Evolutionary conservation across 1,140 invertebrate species (phyloP).

Genomic region (Drosophila carrolli): DNA sequence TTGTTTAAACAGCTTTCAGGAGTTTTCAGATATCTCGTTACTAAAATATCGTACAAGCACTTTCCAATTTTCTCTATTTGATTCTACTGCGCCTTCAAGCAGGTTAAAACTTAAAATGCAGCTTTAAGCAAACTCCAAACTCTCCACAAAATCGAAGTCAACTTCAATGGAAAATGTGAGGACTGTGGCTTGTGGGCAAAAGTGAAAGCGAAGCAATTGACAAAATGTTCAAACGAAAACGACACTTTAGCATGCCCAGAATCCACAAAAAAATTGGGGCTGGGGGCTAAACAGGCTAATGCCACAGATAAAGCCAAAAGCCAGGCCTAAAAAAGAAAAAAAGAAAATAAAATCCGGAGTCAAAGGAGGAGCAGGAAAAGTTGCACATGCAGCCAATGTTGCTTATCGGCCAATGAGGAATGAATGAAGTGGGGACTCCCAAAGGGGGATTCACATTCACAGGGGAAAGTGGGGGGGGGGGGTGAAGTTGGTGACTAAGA

Average conservation of each 20-base stretch:
- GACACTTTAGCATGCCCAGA: conserved; percentile 52
- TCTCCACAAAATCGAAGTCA: conserved; percentile 31
- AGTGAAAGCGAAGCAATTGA: conserved; percentile 58
- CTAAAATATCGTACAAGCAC: too few species aligned
- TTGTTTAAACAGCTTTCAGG: too few species aligned
- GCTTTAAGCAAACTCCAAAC: conserved; percentile 14
- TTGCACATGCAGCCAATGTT: conserved; percentile 23
- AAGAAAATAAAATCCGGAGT: conserved; percentile 11
- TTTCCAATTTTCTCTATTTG: neutral
- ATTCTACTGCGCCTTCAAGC: neutral
- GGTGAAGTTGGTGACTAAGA: conserved; percentile 1
- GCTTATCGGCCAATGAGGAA: conserved; percentile 17
- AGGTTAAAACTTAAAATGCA: neutral
- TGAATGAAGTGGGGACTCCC: conserved; percentile 13
- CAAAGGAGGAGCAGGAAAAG: conserved; percentile 12
- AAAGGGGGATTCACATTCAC: neutral
- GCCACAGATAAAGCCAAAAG: conserved; percentile 13
- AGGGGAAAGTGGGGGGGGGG: neutral
- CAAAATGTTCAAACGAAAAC: conserved; percentile 48
- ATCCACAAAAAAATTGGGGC: conserved; percentile 3
- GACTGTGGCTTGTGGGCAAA: conserved; percentile 22
- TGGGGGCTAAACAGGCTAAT: conserved; percentile 12
- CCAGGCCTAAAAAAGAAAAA: conserved; percentile 18
- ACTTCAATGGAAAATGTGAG: conserved; percentile 11
- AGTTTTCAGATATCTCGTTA: too few species aligned